Percentiles rank a stretch among this genome's conserved stretches.
These are phyloP conservation scores for Andrena fulva DNA, from an alignment of 2,888 invertebrate genomes.

Conservation along the genomic window DNA sequence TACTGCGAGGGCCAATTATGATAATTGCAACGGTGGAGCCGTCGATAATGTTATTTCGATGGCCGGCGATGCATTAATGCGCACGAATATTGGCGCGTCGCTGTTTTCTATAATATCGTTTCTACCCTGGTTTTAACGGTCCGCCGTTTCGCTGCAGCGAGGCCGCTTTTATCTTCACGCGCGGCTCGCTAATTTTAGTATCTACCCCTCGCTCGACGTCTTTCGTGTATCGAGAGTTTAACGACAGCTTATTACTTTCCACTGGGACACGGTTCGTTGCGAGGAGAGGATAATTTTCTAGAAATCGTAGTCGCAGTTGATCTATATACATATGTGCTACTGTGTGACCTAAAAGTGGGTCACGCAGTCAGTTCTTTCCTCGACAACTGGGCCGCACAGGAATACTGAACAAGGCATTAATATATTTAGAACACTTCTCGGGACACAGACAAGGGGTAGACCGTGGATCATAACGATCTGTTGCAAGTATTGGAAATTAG, in stretches of 20 bases:
- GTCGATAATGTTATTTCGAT: slow-evolving; percentile 57
- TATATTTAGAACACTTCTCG: no score
- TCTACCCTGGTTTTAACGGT: neutral
- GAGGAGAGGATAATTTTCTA: no score
- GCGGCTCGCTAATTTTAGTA: neutral
- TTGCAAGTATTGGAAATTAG: no score
- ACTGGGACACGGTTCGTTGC: no score
- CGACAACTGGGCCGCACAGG: no score
- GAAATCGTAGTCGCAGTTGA: no score
- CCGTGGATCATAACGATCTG: no score
- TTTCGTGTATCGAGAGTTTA: neutral
- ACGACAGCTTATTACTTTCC: neutral
- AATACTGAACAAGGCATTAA: no score
- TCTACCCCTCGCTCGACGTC: neutral
- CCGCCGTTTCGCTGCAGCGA: neutral
- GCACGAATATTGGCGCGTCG: neutral
- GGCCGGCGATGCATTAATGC: slow-evolving; percentile 39
- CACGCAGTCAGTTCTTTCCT: no score
- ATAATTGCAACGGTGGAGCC: slow-evolving; percentile 54
- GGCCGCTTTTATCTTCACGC: neutral
- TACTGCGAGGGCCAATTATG: slow-evolving; percentile 55
- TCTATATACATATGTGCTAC: no score
- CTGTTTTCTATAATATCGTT: neutral
- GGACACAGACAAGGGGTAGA: no score
- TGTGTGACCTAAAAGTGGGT: no score